Base-by-base conservation (phyloP, 2,888 invertebrate genomes). In the Tolmerus cingulatus region DNA sequence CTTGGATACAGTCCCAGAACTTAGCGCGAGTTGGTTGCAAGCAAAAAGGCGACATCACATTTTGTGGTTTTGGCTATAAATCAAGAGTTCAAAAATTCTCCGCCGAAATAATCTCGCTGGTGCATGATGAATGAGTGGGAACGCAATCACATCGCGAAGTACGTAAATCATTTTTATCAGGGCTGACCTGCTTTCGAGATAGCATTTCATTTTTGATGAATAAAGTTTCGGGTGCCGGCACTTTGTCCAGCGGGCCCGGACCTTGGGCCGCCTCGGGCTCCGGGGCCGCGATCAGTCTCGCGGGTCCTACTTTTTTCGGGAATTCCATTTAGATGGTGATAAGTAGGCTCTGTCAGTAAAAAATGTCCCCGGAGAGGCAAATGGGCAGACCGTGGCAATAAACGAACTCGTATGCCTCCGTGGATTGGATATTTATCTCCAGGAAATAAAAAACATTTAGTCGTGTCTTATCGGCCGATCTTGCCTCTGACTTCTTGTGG, bases 371-470 rank as follows among this genome's bases (percentile, higher is more conserved):
- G 51, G 46, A 74, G 30, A 74, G 23, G 37, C 74, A 86, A 86
- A 74, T 74, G 76, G 74, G 34, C 74, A 74, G 51, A 74, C 74
- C 46, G 30, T 43, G 51, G 86, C 86, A 74, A 86, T 74, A 86
- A 86, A 86, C 86, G 51, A 86, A 51, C 86, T 86, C 76, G 86
- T 86, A 86, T 76, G 86, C 51, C 86, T 81, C 81, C 46, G 85
- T 85, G 66, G 85, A 85, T 85, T 74, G 85, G 66, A 85, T 74
- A 46, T 85, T 85, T 85, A 85, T 85, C 74, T 85, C 74, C 43
- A 85, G 74, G 85, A 85, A 85, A 77, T 74, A 76, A 86, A 77
- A 76, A 51, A 51, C 81, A 81, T 81, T 81, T 81, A 81, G 81
- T 81, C 51, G 51, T 77, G 46, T 51, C 86, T 86, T 86, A 86